Evolutionary conservation across 1,140 invertebrate genomes (phyloP).

Genomic region (Tetraneura akinire): DNA sequence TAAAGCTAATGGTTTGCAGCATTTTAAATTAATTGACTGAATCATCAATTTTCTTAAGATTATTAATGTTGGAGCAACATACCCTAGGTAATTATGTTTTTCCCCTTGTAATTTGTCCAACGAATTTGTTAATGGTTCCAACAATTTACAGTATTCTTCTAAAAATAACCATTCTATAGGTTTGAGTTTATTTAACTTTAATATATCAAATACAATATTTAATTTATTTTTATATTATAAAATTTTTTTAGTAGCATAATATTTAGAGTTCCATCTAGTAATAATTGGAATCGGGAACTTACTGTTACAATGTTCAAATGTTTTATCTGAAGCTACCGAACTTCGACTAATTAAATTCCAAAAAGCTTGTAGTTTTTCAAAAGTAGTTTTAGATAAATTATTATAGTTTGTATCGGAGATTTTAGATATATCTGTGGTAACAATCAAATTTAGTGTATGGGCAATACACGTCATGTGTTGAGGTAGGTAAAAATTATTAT

Average conservation of each 20-base stretch:
- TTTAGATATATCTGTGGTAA: no score
- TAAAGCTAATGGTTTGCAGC: not conserved
- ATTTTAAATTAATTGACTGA: not conserved
- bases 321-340: no score
- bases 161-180: not conserved
- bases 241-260: not conserved
- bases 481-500: no score
- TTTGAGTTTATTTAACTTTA: not conserved
- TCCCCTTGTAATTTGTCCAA: not conserved
- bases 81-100: not conserved
- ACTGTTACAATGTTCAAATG: not conserved
- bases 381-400: no score
- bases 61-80: slow-evolving; percentile 1
- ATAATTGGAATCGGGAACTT: not conserved
- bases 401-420: no score
- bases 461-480: no score
- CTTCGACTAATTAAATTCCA: no score
- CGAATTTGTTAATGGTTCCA: not conserved
- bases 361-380: no score
- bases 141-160: not conserved
- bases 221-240: not conserved
- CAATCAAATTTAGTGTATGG: no score
- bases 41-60: not conserved
- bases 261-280: slow-evolving; percentile 16
- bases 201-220: not conserved